A percentile compares a stretch with the other conserved stretches of the same genome.
Conservation (phyloP, 2,113 vertebrate genomes). For the Suncus etruscus region DNA sequence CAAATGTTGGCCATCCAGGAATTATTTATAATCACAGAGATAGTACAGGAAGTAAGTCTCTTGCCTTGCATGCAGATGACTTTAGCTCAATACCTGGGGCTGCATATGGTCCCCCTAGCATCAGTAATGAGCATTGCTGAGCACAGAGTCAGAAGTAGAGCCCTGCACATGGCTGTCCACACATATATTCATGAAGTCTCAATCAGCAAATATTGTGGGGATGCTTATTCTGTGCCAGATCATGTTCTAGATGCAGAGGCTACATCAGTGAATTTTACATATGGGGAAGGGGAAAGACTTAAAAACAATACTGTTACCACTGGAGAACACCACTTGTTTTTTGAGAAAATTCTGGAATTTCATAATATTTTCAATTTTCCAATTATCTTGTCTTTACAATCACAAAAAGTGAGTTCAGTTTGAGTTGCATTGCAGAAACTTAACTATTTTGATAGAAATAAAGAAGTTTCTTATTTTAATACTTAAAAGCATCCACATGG, state of each 20-base stretch:
- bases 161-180: too few relatives aligned
- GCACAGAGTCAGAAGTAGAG: too few relatives aligned
- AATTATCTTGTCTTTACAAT: neutral
- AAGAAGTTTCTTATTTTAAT: neutral
- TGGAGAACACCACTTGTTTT: neutral
- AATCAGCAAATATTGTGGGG: accelerated
- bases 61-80: too few relatives aligned
- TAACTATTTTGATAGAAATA: neutral
- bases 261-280: accelerated
- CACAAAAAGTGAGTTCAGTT: neutral
- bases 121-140: too few relatives aligned
- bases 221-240: neutral
- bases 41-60: too few relatives aligned
- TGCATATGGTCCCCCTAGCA: too few relatives aligned
- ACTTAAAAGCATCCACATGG: neutral
- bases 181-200: too few relatives aligned
- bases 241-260: accelerated
- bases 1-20: too few relatives aligned
- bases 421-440: neutral
- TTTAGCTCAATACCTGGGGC: too few relatives aligned
- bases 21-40: too few relatives aligned
- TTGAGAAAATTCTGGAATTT: neutral
- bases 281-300: neutral
- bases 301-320: neutral
- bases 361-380: conserved; percentile 1